phyloP scores from a whole-genome alignment of 2,888 invertebrate species.

The Torymus tubicola region DNA sequence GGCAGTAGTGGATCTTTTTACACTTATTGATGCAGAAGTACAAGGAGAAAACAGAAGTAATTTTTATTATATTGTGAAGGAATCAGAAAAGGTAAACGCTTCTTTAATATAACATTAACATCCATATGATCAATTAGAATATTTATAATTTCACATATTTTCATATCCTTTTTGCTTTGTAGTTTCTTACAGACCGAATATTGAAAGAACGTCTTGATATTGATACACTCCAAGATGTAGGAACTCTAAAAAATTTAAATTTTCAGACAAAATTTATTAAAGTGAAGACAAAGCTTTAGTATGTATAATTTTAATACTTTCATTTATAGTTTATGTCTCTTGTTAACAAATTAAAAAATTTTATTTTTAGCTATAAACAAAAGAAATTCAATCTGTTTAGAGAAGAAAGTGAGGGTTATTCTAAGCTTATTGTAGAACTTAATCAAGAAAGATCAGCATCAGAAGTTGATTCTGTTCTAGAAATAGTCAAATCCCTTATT shows the following conservation, averaged over 20 bases:
- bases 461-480: constrained; percentile 83
- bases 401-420: constrained; percentile 99
- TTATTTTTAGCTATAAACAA: constrained; percentile 94
- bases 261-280: constrained; percentile 97
- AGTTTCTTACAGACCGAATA: constrained; percentile 88
- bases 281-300: constrained; percentile 98
- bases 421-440: constrained; percentile 95
- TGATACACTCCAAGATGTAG: constrained; percentile 94
- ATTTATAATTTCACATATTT: background rate
- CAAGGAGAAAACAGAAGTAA: constrained; percentile 85
- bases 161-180: constrained; percentile 46
- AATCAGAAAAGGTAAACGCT: constrained; percentile 83
- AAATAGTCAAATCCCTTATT: constrained; percentile 95
- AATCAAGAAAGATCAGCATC: constrained; percentile 86
- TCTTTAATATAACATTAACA: background rate
- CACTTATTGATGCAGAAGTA: constrained; percentile 91
- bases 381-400: constrained; percentile 98
- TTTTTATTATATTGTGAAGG: constrained; percentile 87
- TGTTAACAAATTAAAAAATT: constrained; percentile 22
- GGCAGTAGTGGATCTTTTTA: constrained; percentile 89
- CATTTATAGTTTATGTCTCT: background rate
- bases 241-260: constrained; percentile 91
- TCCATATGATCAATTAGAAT: background rate
- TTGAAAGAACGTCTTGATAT: constrained; percentile 95
- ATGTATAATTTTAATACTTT: constrained; percentile 78